Evolutionary conservation across 2,797 vertebrate species (phyloP), one percentile per base, ranked within the genome.

Genomic region (Meriones psammophilus): DNA sequence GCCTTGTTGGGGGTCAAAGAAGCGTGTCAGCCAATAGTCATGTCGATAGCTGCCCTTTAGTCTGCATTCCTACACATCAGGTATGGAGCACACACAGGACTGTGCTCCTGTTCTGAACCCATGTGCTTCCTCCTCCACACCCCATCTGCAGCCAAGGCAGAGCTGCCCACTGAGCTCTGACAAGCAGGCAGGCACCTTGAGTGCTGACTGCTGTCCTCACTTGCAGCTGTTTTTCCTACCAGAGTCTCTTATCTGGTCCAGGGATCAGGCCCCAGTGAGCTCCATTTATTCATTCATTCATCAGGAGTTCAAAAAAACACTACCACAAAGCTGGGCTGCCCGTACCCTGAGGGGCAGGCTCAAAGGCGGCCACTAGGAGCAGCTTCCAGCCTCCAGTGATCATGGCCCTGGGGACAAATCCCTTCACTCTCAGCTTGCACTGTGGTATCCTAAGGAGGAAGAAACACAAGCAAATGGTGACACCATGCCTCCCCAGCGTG

Each of bases 221-320:
- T 36, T 22, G 83, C 54, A 60, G 89, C 84, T 89, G 42, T 68
- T n/a, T 54, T 87, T 74, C 94, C 83, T 81, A 76, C 69, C 42
- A 8, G 5, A 87, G 69, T 69, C 74, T 60, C 18, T 5, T 36
- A 87, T 83, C 94, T 94, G 96, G 42, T 2, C 4, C 36, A 50
- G 30, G 56, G 30, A 50, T 60, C 76, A 58, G 73, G 5, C 17
- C 54, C 60, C 33, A 3, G 14, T 73, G 3, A 78, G 13, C n/a
- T 20, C 4, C 28, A 33, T 68, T 50, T 39, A 46, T 85, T n/a
- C 81, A 46, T 78, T 18, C 33, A 22, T 69, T 56, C 94, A 94
- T n/a, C 56, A 66, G 89, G 58, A 83, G 94, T 89, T 80, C 54
- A 64, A 56, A 92, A 93, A 74, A 56, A 87, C 69, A 83, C 90